Conservation (phyloP, 1,140 invertebrate genomes). For the Macrosteles quadrilineatus region DNA sequence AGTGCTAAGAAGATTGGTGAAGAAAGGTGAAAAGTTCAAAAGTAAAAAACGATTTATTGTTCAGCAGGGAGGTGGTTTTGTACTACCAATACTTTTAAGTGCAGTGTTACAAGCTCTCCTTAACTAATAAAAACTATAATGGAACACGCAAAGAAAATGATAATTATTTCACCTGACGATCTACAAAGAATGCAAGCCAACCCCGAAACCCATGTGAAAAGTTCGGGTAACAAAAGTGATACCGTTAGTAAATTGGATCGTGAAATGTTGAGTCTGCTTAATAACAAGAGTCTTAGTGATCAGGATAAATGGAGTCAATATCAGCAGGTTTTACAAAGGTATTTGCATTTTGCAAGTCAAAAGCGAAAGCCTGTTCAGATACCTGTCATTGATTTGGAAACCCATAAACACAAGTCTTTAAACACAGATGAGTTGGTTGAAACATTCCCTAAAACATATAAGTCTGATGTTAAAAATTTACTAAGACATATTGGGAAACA, state of each 20-base stretch:
- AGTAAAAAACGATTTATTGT: not conserved
- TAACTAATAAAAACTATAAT: not conserved
- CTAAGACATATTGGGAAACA: too few relatives aligned
- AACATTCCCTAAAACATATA: not conserved
- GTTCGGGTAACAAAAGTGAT: not conserved
- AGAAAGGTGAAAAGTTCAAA: not conserved
- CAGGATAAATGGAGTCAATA: too few relatives aligned
- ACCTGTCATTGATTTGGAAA: not conserved
- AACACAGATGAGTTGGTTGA: not conserved
- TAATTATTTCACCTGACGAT: not conserved
- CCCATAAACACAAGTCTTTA: not conserved
- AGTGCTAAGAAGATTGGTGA: not conserved
- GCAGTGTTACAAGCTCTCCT: not conserved
- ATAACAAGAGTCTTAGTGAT: too few relatives aligned
- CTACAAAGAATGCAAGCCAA: not conserved
- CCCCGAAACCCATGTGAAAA: too few relatives aligned
- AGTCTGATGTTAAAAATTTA: too few relatives aligned
- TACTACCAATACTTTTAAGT: not conserved
- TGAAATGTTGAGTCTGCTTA: too few relatives aligned
- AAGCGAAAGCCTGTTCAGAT: not conserved
- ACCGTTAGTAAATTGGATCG: not conserved
- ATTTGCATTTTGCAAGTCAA: not conserved
- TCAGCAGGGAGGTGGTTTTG: not conserved
- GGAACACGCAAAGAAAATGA: not conserved
- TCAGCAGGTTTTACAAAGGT: too few relatives aligned